phyloP scores from a whole-genome alignment of 2,888 invertebrate species.

The Idaea aversata region DNA sequence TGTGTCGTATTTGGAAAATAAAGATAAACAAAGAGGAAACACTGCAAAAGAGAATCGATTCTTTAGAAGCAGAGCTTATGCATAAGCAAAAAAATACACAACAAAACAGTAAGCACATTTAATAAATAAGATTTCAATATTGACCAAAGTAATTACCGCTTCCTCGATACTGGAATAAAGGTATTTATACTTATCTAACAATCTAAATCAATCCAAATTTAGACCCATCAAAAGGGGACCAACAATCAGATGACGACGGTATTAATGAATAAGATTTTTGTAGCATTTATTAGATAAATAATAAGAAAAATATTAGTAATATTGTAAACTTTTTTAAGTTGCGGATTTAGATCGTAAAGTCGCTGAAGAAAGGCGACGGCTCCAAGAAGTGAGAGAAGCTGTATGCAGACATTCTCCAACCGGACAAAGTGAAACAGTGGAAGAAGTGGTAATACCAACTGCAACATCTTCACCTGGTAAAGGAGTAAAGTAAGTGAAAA shows the following conservation, averaged over 20 bases:
- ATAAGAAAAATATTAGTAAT: not conserved
- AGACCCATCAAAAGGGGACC: no score
- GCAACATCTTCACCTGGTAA: not conserved
- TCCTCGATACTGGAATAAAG: no score
- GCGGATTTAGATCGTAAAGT: constrained; percentile 67
- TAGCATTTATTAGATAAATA: constrained; percentile 5
- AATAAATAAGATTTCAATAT: not conserved
- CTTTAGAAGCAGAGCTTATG: constrained; percentile 69
- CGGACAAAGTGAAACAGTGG: not conserved
- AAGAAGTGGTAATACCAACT: not conserved
- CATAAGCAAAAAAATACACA: constrained; percentile 72
- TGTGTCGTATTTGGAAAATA: constrained; percentile 73
- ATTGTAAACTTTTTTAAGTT: constrained; percentile 38
- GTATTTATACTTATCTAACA: no score
- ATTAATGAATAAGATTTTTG: no score
- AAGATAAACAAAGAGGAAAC: constrained; percentile 66
- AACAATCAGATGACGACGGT: no score
- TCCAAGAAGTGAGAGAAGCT: constrained; percentile 65
- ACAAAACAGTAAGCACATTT: constrained; percentile 62
- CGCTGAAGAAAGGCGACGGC: constrained; percentile 56
- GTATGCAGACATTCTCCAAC: constrained; percentile 46
- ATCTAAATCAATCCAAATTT: no score
- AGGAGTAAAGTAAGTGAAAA: not conserved
- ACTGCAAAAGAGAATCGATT: constrained; percentile 65
- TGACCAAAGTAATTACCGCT: no score